Evolutionary conservation across 2,888 invertebrate species (phyloP), one percentile per base, ranked within the genome.

Genomic region (Drosophila acutilabella): DNA sequence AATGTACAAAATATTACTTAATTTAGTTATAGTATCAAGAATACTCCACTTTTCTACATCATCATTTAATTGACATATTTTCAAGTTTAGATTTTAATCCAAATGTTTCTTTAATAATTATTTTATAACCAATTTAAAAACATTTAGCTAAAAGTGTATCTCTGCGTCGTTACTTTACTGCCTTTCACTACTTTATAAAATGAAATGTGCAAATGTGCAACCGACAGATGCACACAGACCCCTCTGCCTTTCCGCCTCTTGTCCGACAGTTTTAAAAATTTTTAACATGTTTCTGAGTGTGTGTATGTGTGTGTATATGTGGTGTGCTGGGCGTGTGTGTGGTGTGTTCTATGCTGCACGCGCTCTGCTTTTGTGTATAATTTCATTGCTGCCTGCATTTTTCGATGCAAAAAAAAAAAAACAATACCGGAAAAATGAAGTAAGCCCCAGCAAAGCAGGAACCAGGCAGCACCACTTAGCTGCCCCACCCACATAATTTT

Each of bases 141-240:
- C 30, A 1, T 30, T 8, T 30, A 30, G 30, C 8, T 8, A 8
- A 30, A 1, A 64, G 64, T 16, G 64, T 38, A 58, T 42, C 2
- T 23, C 5, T 16, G 36, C 44, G 58, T 59, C 45, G 42, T 30
- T 65, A 36, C 20, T 57, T 51, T 30, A 20, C 50, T n/a, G 18
- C 47, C 40, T 47, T 42, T 44, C 56, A 38, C 26, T 54, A 52
- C 11, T 45, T 53, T 60, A 30, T 54, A 62, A 79, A 79, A 77
- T 71, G 65, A 81, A 73, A 78, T 84, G 77, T 74, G 81, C 74
- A 79, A 81, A 84, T 81, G 70, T 67, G 64, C 40, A 64, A n/a
- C 54, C 60, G 67, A 18, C 62, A 60, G 50, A 42, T 54, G 16
- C 23, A 62, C 14, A 26, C 13, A 52, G 30, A n/a, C 42, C 30